A percentile compares a stretch with the other conserved stretches of the same genome.
Evolutionary conservation across 2,113 vertebrate genomes (phyloP).

Genomic region (Dermatemys mawii): DNA sequence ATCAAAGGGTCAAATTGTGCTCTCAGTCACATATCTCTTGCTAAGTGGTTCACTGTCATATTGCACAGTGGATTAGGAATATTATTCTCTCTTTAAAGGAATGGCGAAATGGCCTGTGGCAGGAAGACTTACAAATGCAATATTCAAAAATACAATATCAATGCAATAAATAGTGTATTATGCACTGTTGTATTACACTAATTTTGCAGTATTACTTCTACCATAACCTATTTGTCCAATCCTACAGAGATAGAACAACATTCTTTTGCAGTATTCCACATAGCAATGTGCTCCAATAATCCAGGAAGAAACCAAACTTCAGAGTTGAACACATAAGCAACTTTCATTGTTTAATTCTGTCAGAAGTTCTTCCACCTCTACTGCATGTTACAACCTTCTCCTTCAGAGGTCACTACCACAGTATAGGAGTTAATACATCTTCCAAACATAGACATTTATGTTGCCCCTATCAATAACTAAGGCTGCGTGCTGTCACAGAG

Average conservation of each 20-base stretch:
- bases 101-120: slow-evolving; percentile 22
- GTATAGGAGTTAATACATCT: not conserved
- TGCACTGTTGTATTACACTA: not conserved
- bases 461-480: not conserved
- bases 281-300: not conserved
- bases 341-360: not conserved
- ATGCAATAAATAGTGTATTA: not conserved
- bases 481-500: too few species aligned
- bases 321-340: not conserved
- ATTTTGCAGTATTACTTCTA: not conserved
- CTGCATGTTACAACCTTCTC: not conserved
- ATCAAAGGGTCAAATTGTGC: slow-evolving; percentile 73
- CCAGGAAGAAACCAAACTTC: not conserved
- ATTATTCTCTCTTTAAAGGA: slow-evolving; percentile 56
- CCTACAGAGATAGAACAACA: not conserved
- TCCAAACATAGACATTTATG: not conserved
- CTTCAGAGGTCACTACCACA: accelerated
- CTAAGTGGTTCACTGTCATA: slow-evolving; percentile 48
- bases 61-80: slow-evolving; percentile 56
- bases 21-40: slow-evolving; percentile 64
- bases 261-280: not conserved
- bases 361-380: not conserved
- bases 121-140: slow-evolving; percentile 41
- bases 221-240: not conserved
- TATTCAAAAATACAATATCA: slow-evolving; percentile 45